Evolutionary conservation across 37 sponge, comb jelly and placozoan species (phyloP), one percentile per base, ranked within the genome.

Genomic region (Beroe ovata): DNA sequence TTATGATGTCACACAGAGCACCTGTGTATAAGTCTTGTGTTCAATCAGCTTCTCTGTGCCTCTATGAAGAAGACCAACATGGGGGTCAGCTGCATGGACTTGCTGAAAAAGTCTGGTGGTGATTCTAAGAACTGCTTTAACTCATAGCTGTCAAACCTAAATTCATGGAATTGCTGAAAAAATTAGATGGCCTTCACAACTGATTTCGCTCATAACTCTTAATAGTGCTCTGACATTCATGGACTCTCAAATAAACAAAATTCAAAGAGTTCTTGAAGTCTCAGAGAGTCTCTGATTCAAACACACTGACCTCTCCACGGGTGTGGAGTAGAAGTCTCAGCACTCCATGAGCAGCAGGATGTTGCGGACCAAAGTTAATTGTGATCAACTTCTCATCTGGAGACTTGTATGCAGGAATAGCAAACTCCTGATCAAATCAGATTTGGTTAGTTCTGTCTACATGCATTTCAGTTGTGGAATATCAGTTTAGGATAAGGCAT

Each of bases 11-110:
- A n/a, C n/a, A n/a, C n/a, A n/a, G n/a, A n/a, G n/a, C 33, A 94
- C 94, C 92, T 95, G 95, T 8, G 91, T 88, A 92, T 96, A 98
- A 20, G 99, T 98, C 89, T 98, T 98, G 90, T 98, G 96, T 69
- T 98, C 99, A 34, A 95, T 96, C 23, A 98, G 92, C 59, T 98
- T 98, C 93, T 98, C 99, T 29, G 99, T 98, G 0, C 99, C 99
- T 47, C 99, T 81, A 38, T 98, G 99, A 6, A 98, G 92, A 29
- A 98, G 92, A 0, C 99, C 99, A 88, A 98, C 94, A 91, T 98
- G 99, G 39, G 99, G 96, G 64, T 98, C 99, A 88, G 92, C 92
- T 11, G 92, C 62, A 60, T 89, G 72, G 0, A 97, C 91, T 6
- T 93, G 94, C 96, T 96, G 71, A 8, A 72, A 88, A 38, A 64